Percentiles rank a stretch among this genome's conserved stretches.
Conservation (phyloP, 37 sponge, comb jelly and placozoan species). For the Theonella swinhoei region DNA sequence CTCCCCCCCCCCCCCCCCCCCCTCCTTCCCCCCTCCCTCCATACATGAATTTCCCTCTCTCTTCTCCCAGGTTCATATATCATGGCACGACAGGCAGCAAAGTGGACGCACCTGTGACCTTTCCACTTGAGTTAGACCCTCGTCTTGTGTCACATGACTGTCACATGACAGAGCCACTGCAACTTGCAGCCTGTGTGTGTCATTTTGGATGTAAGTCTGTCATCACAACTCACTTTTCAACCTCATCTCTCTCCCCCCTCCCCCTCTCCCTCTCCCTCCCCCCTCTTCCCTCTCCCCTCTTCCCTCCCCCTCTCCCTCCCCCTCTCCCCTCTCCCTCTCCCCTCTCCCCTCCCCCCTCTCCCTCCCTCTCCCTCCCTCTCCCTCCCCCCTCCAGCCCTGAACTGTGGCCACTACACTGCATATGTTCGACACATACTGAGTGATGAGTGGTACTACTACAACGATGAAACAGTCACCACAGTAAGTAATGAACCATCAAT, state of each 20-base stretch:
- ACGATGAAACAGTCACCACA: constrained; percentile 69
- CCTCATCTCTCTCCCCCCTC: not conserved
- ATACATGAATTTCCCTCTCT: not conserved
- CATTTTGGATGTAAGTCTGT: constrained; percentile 69
- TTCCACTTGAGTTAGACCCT: constrained; percentile 48
- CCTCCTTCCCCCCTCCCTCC: not conserved
- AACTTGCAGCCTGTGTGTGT: constrained; percentile 63
- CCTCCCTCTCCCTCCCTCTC: not conserved
- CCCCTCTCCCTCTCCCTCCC: not conserved
- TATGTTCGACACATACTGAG: constrained; percentile 43
- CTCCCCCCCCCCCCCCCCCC: not conserved
- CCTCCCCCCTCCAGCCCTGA: constrained; percentile 31
- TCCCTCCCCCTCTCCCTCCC: not conserved
- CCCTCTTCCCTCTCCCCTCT: not conserved
- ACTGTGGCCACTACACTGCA: constrained; percentile 76
- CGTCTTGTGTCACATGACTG: constrained; percentile 1
- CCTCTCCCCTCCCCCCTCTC: not conserved
- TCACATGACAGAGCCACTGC: not conserved
- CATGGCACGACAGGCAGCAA: constrained; percentile 64
- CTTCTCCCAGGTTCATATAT: constrained; percentile 59
- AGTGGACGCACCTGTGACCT: constrained; percentile 54
- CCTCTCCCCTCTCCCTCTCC: constrained; percentile 4
- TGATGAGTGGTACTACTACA: constrained; percentile 66
- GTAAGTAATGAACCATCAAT: no score
- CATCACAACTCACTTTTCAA: not conserved